These are phyloP conservation scores for Psittacula echo DNA, from an alignment of 2,797 vertebrate species.

Conservation along the genomic window DNA sequence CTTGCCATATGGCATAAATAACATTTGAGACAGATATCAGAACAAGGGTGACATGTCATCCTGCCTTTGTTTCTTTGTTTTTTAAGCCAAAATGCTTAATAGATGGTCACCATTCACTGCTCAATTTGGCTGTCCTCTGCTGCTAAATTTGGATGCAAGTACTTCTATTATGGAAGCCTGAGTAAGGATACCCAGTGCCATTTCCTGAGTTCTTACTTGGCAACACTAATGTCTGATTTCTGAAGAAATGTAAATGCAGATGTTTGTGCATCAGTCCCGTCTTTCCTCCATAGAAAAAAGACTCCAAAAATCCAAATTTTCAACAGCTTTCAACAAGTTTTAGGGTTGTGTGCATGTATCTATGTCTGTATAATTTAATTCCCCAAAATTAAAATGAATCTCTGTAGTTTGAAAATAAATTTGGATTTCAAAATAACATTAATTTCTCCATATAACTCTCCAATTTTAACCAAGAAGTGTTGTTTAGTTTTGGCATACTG, in stretches of 20 bases:
- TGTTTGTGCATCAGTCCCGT: background rate
- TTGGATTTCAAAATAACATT: background rate
- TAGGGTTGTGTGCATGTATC: fast-evolving
- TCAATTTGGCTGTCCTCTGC: background rate
- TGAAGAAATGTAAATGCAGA: background rate
- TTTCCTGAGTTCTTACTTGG: background rate
- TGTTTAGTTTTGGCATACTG: background rate
- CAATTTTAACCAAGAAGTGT: background rate
- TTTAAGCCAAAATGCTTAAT: background rate
- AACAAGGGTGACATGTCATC: background rate
- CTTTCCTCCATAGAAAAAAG: background rate
- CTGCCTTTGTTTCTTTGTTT: background rate
- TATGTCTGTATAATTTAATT: background rate
- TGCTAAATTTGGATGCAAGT: background rate
- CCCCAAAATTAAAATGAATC: background rate
- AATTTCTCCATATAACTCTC: background rate
- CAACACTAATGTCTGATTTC: background rate
- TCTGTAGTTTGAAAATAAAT: background rate
- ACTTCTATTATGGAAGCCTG: background rate
- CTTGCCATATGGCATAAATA: background rate
- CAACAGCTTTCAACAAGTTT: background rate
- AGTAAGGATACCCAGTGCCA: background rate
- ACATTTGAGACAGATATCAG: background rate
- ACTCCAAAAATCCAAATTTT: background rate
- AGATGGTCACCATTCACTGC: background rate